These are phyloP conservation scores for Drosophila borealis DNA, from an alignment of 2,888 invertebrate species.

Conservation along the genomic window DNA sequence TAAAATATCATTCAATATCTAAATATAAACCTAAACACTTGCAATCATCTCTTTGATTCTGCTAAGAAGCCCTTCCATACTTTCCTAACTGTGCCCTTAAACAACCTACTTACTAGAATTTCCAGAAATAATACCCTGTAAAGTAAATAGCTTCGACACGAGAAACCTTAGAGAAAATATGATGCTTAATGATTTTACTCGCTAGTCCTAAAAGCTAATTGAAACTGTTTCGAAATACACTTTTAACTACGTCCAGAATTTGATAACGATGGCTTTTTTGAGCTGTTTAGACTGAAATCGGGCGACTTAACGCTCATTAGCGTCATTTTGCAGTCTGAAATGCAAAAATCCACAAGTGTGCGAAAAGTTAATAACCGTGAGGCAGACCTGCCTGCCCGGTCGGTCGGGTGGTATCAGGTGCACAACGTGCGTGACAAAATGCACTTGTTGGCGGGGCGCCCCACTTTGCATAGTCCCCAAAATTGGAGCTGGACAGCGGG, in stretches of 20 bases:
- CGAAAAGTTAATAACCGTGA: slow-evolving; percentile 33
- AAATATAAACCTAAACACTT: too few species aligned
- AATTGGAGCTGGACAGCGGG: slow-evolving; percentile 29
- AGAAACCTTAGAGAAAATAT: too few species aligned
- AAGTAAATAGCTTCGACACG: too few species aligned
- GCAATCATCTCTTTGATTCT: too few species aligned
- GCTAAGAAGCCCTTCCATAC: too few species aligned
- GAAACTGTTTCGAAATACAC: slow-evolving; percentile 2
- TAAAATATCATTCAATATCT: too few species aligned
- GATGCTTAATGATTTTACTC: too few species aligned
- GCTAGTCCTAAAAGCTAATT: background rate
- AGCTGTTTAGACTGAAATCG: slow-evolving; percentile 14
- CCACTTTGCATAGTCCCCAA: slow-evolving; percentile 48
- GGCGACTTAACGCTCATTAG: slow-evolving; percentile 32
- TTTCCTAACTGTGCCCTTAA: too few species aligned
- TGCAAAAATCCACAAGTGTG: slow-evolving; percentile 57
- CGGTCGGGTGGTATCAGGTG: slow-evolving; percentile 9
- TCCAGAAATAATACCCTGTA: too few species aligned
- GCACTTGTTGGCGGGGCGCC: slow-evolving; percentile 56
- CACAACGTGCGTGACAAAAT: slow-evolving; percentile 70
- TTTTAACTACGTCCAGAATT: background rate
- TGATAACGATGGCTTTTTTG: slow-evolving; percentile 4
- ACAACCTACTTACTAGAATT: too few species aligned
- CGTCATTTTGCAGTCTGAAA: slow-evolving; percentile 22
- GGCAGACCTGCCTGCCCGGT: too few species aligned